Base-by-base conservation (phyloP, 2,888 invertebrate species). In the Microctonus hyperodae region DNA sequence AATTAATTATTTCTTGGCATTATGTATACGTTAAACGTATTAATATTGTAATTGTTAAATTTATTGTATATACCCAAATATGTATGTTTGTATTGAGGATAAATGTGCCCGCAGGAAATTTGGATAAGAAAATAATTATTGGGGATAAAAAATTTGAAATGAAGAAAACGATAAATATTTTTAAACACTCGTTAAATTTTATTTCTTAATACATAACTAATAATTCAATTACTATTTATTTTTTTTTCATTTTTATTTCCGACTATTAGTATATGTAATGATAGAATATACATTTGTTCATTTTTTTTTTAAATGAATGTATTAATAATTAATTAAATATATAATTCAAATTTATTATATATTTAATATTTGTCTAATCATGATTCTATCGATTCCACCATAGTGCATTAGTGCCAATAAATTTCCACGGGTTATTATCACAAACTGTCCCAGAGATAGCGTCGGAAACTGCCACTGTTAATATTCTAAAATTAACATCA, bases 401-500 rank as follows among this genome's bases (percentile, higher is more conserved):
- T 0, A 82, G 64, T 2, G 75, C 76, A 64, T 83, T 83, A 9
- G 70, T 75, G 2, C 70, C 53, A 25, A 56, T 28, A 44, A 74
- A 78, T 50, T 73, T 74, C 78, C 79, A 82, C 0, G 79, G 78
- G 3, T 72, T 56, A 23, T 74, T 78, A 64, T 92, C 91, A 78
- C 94, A 94, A 0, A 91, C 89, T 0, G 93, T 93, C n/a, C 89
- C 90, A 68, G 89, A 86, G 2, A 93, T 83, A 7, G 93, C 85
- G 0, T 85, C 85, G 28, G 88, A 86, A n/a, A 93, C 83, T 0
- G 92, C 89, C 0, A 91, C 90, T 2, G 90, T 89, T 75, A 88
- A 90, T 71, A 94, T 89, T 76, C 93, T 88, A 85, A 93, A 94
- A 79, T 94, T 94, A 10, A 91, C 87, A 72, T 94, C 93, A 53